These are phyloP conservation scores for Oxyteleia sp. DNA, from an alignment of 2,888 invertebrate species.

Conservation along the genomic window DNA sequence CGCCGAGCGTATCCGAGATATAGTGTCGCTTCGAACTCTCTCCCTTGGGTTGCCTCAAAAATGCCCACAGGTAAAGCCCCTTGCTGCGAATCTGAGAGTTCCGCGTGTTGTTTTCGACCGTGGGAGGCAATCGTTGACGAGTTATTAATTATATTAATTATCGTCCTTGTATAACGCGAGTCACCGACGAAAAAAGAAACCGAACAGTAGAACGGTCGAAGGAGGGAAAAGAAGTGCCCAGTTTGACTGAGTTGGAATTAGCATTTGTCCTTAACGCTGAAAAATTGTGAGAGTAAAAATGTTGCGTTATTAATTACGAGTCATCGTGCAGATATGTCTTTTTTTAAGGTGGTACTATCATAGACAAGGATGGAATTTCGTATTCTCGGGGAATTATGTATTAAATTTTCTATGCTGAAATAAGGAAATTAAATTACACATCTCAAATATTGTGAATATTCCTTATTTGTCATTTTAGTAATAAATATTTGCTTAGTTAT, in stretches of 20 bases:
- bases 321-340: too few species aligned
- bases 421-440: too few species aligned
- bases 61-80: constrained; percentile 80
- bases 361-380: too few species aligned
- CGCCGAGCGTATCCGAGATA: constrained; percentile 39
- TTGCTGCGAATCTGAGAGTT: constrained; percentile 80
- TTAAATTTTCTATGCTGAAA: too few species aligned
- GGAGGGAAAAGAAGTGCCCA: constrained; percentile 25
- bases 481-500: too few species aligned
- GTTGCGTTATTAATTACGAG: too few species aligned
- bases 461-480: too few species aligned
- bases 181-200: constrained; percentile 35
- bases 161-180: constrained; percentile 45
- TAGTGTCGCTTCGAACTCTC: constrained; percentile 21
- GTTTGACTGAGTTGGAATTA: constrained; percentile 1
- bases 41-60: constrained; percentile 60
- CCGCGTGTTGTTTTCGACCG: constrained; percentile 76
- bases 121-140: constrained; percentile 82
- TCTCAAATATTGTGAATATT: too few species aligned
- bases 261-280: too few species aligned
- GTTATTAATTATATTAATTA: constrained; percentile 85
- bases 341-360: too few species aligned
- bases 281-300: too few species aligned
- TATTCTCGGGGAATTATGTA: too few species aligned
- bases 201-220: constrained; percentile 13